Base-by-base conservation (phyloP, 2,888 invertebrate genomes). In the Bombyx huttoni region DNA sequence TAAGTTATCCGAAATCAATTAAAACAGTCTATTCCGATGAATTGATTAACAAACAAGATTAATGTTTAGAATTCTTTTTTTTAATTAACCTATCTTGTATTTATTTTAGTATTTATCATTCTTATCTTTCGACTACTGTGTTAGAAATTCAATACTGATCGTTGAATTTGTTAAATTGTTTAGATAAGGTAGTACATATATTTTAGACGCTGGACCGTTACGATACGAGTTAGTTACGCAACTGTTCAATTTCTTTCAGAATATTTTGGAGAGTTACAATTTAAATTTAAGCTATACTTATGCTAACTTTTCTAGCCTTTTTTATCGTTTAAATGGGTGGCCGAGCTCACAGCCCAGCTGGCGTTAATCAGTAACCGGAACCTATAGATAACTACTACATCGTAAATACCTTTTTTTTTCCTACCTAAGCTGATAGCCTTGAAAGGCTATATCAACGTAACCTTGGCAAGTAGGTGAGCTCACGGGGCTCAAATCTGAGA, bases 1-100 rank as follows among this genome's bases (percentile, higher is more conserved):
- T 52, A 49, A 48, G 47, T 34, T 47, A 52, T 45, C 45, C 50
- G 52, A 47, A 52, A 52, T 52, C 52, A 52, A 52, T 52, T 52
- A 52, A 52, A 52, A 52, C 50, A 40, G 47, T 12, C 52, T 48
- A 47, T 47, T 49, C 47, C 47, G 47, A 49, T 52, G 50, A 52
- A 52, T 47, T 50, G 50, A 50, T 52, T 52, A 52, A 40, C 50
- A 48, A 47, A 13, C 9, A 50, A 52, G 50, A 52, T 52, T 50
- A 52, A 52, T 52, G 50, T 48, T 34, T 47, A 50, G 47, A 50
- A 50, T 52, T 50, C 45, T 33, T 13, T 47, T 40, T 40, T 40
- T 40, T 40, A 40, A 40, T 40, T 40, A 40, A 7, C 40, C 0
- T 24, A 5, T 40, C 7, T 40, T 40, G 7, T 40, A 40, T 40